These are phyloP conservation scores for Julus scandinavius DNA, from an alignment of 2,888 invertebrate species.

Conservation along the genomic window DNA sequence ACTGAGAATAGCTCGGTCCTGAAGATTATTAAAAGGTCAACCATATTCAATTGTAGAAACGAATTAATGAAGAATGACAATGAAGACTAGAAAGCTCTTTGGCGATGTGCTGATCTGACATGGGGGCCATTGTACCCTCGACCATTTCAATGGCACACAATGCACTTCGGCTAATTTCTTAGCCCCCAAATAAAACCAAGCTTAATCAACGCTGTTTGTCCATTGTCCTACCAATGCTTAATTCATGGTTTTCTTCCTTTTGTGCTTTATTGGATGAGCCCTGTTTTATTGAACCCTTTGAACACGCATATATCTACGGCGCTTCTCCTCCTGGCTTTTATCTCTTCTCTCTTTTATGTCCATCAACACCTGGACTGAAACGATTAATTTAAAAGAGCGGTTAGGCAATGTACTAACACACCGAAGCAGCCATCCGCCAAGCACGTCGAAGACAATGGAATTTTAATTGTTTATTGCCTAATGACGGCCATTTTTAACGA, in stretches of 20 bases:
- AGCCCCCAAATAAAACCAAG: neutral
- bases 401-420: neutral
- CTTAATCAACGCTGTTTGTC: neutral
- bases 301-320: neutral
- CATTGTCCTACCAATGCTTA: neutral
- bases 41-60: neutral
- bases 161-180: neutral
- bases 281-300: neutral
- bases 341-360: neutral
- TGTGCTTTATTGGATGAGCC: neutral
- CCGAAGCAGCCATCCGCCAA: no score
- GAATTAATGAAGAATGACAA: neutral
- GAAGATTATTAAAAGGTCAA: neutral
- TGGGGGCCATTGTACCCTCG: neutral
- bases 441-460: neutral
- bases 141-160: neutral
- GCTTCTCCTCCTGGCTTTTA: neutral
- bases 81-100: neutral
- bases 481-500: slow-evolving; percentile 1
- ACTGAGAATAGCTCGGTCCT: neutral
- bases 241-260: neutral
- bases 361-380: neutral
- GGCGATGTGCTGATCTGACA: neutral
- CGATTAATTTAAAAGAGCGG: neutral
- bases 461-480: slow-evolving; percentile 1